Percentiles rank a stretch among this genome's conserved stretches.
Evolutionary conservation across 2,888 invertebrate genomes (phyloP).

Genomic region (Pyrrhopygopsis socrates): DNA sequence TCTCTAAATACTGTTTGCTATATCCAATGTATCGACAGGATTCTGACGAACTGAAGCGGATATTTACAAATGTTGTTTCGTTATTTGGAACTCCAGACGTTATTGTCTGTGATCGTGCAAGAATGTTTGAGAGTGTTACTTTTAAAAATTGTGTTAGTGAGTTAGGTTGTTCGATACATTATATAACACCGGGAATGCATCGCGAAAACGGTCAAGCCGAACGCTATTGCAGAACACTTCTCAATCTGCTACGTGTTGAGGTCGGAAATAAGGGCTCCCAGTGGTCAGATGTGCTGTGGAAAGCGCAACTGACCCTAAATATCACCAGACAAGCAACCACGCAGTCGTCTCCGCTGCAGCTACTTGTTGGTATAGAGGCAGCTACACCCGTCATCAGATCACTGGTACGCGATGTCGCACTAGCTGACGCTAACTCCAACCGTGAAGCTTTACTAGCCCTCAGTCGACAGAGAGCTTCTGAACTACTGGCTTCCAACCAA

Average conservation of each 20-base stretch:
- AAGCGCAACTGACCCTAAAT: not conserved
- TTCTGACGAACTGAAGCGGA: not conserved
- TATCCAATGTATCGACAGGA: not conserved
- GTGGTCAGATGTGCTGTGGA: not conserved
- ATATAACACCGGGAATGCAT: not conserved
- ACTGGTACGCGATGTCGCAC: not conserved
- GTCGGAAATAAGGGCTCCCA: not conserved
- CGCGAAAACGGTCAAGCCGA: not conserved
- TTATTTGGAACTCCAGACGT: not conserved
- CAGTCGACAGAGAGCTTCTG: not conserved
- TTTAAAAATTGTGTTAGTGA: not conserved
- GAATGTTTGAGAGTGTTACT: not conserved
- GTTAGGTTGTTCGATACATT: not conserved
- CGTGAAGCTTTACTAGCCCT: not conserved
- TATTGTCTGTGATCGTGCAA: not conserved
- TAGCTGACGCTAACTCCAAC: not conserved
- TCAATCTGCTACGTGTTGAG: not conserved
- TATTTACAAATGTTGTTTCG: not conserved
- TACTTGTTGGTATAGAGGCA: not conserved
- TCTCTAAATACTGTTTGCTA: not conserved
- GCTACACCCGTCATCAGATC: not conserved
- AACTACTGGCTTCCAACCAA: not conserved
- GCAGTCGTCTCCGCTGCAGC: not conserved
- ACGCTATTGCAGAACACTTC: not conserved
- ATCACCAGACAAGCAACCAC: not conserved